Evolutionary conservation across 2,797 vertebrate genomes (phyloP).

Genomic region (Poeciliopsis turneri): DNA sequence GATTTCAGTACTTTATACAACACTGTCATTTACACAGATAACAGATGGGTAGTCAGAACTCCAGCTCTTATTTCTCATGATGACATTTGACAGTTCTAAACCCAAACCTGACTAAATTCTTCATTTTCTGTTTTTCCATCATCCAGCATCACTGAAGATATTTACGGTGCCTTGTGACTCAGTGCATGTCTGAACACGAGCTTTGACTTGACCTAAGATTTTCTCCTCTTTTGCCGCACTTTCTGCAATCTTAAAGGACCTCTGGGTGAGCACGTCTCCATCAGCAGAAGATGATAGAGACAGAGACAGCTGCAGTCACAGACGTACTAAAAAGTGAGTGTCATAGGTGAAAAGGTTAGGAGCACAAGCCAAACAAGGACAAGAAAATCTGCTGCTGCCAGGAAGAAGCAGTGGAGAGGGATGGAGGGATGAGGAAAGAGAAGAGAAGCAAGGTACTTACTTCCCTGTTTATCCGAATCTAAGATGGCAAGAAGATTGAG

Average conservation of each 20-base stretch:
- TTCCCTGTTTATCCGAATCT: conserved; percentile 99
- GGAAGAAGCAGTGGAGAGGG: conserved; percentile 38
- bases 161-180: conserved; percentile 9
- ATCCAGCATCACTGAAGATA: conserved; percentile 1
- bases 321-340: conserved; percentile 23
- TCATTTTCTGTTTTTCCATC: not conserved
- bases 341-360: conserved; percentile 39
- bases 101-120: not conserved
- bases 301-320: conserved; percentile 21
- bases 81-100: conserved; percentile 39
- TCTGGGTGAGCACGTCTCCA: conserved; percentile 29
- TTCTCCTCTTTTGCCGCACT: conserved; percentile 11
- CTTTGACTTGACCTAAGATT: conserved; percentile 18
- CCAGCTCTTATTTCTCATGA: conserved; percentile 6
- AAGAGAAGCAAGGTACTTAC: conserved; percentile 89
- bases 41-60: not conserved
- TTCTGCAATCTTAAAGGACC: not conserved
- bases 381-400: conserved; percentile 33
- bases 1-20: too few species aligned
- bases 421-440: conserved; percentile 52
- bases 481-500: conserved; percentile 72
- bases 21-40: too few species aligned
- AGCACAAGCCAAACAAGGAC: conserved; percentile 34
- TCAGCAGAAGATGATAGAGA: conserved; percentile 33
- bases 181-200: not conserved